These are phyloP conservation scores for Agrilus cyanescens DNA, from an alignment of 2,888 invertebrate species.

Conservation along the genomic window DNA sequence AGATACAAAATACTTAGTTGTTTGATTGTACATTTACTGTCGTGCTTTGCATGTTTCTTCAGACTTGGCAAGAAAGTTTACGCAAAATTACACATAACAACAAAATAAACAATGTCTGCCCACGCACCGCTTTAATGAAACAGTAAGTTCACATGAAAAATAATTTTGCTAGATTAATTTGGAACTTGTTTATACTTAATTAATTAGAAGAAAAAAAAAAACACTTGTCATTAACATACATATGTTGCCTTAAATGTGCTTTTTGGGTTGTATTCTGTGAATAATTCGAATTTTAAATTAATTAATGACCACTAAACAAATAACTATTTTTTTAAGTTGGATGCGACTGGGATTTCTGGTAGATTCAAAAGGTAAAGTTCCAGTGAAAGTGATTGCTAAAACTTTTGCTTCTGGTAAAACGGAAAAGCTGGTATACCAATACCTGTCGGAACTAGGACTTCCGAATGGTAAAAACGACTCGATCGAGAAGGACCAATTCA, in stretches of 20 bases:
- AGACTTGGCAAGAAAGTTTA: slow-evolving; percentile 89
- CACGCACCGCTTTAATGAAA: slow-evolving; percentile 90
- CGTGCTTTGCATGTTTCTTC: slow-evolving; percentile 31
- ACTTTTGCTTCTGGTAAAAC: slow-evolving; percentile 99
- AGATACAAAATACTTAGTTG: too few relatives aligned
- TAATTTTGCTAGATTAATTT: too few relatives aligned
- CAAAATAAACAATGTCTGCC: slow-evolving; percentile 93
- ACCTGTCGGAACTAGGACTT: slow-evolving; percentile 83
- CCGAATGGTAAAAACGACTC: slow-evolving; percentile 93
- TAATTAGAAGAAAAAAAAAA: too few relatives aligned
- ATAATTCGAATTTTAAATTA: too few relatives aligned
- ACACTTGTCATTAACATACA: neutral
- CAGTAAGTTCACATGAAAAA: slow-evolving; percentile 64
- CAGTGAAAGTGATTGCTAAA: slow-evolving; percentile 89
- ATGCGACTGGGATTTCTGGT: slow-evolving; percentile 91
- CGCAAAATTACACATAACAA: slow-evolving; percentile 89
- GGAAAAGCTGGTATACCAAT: slow-evolving; percentile 95
- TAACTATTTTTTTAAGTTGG: slow-evolving; percentile 64
- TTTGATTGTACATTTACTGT: slow-evolving; percentile 1
- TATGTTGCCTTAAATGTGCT: too few relatives aligned
- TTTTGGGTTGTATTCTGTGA: too few relatives aligned
- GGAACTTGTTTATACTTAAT: too few relatives aligned
- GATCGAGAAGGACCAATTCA: slow-evolving; percentile 89
- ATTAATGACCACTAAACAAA: too few relatives aligned
- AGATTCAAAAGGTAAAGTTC: slow-evolving; percentile 90